These are phyloP conservation scores for Chlorodrepanis virens DNA, from an alignment of 2,113 vertebrate species.

Conservation along the genomic window DNA sequence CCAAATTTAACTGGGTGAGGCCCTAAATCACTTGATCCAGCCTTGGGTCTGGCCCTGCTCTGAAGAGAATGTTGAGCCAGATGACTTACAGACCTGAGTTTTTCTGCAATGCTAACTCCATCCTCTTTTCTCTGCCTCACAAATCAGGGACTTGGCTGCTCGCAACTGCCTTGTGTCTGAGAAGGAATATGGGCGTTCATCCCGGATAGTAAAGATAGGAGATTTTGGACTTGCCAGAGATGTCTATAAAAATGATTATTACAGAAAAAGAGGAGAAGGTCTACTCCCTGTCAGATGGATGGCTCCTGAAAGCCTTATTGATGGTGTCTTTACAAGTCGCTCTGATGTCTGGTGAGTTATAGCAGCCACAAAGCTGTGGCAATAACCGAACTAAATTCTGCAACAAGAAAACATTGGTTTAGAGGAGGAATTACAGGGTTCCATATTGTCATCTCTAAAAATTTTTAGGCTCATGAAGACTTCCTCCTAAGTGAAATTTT, in stretches of 20 bases:
- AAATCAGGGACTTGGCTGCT: conserved; percentile 77
- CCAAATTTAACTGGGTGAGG: not conserved
- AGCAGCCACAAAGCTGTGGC: not conserved
- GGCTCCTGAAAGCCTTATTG: conserved; percentile 79
- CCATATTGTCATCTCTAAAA: not conserved
- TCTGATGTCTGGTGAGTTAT: conserved; percentile 79
- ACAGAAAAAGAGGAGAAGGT: conserved; percentile 80
- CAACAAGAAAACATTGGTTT: not conserved
- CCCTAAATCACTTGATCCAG: not conserved
- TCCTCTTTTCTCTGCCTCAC: not conserved
- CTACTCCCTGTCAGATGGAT: conserved; percentile 81
- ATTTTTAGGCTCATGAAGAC: not conserved
- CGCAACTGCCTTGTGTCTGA: conserved; percentile 82
- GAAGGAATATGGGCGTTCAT: conserved; percentile 60
- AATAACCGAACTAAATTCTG: not conserved
- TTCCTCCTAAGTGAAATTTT: not conserved
- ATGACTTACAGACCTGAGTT: not conserved
- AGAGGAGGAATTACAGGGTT: not conserved
- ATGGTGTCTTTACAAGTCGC: conserved; percentile 78
- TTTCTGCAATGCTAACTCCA: not conserved
- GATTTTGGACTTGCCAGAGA: conserved; percentile 82
- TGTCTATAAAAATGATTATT: conserved; percentile 82
- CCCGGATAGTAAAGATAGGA: conserved; percentile 74
- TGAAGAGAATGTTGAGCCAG: not conserved
- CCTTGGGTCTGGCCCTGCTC: not conserved